phyloP scores from a whole-genome alignment of 2,113 vertebrate species.

The Sapajus apella region DNA sequence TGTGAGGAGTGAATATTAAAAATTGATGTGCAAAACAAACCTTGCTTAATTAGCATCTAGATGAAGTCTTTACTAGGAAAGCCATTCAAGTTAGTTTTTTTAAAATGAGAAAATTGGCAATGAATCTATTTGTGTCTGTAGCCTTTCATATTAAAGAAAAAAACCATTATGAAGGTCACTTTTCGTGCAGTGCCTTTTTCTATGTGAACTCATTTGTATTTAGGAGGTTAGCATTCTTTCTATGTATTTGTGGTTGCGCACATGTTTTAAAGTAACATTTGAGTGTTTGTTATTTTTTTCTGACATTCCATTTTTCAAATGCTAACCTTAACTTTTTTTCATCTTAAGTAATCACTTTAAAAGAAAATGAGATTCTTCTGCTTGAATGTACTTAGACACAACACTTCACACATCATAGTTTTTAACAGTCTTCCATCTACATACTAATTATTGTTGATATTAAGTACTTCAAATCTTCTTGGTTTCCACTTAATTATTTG shows the following conservation, averaged over 20 bases:
- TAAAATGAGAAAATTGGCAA: constrained; percentile 54
- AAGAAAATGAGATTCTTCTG: background rate
- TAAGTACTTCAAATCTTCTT: background rate
- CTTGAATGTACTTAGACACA: constrained; percentile 26
- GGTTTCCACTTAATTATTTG: constrained; percentile 5
- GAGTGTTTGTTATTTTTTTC: background rate
- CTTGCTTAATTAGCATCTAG: constrained; percentile 81
- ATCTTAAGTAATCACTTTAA: background rate
- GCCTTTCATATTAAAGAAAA: background rate
- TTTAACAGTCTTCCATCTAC: background rate
- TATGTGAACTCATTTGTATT: background rate
- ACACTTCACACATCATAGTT: background rate
- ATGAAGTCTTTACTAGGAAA: constrained; percentile 75
- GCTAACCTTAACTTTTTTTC: background rate
- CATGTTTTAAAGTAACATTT: background rate
- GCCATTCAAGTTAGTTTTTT: constrained; percentile 22
- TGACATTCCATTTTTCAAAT: constrained; percentile 22
- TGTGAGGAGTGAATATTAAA: constrained; percentile 81
- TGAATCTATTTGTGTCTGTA: background rate
- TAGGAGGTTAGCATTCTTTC: background rate
- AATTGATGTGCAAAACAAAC: constrained; percentile 83
- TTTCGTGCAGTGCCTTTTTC: background rate
- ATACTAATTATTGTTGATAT: background rate
- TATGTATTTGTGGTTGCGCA: background rate
- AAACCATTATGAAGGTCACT: background rate